Base-by-base conservation (phyloP, 2,888 invertebrate species). In the Ophion obscuratus region DNA sequence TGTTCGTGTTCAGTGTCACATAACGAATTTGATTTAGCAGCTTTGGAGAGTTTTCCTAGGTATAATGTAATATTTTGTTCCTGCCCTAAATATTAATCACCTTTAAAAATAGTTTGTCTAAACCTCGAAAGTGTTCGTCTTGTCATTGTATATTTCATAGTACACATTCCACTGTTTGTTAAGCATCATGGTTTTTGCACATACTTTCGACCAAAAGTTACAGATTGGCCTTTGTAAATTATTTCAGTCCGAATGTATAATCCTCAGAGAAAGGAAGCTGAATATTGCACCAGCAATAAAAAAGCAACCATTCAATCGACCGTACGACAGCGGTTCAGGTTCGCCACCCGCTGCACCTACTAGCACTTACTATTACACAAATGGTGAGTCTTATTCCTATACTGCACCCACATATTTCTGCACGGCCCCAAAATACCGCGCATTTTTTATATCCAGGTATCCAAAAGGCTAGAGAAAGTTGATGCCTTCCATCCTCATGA, bases 271-370 rank as follows among this genome's bases (percentile, higher is more conserved):
- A 93, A 95, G 97, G 89, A 97, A 97, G 93, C 94, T 98, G 85
- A 98, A 98, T 92, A 97, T 98, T 93, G 98, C 98, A 61, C 97
- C 97, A 88, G 98, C 98, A 89, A 97, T 98, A 87, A 97, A 97
- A 92, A 98, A 98, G 94, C 97, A 97, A 95, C 94, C 95, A 67
- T 95, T 95, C 88, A 95, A 94, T 91, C 94, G 95, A 88, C 94
- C 95, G 17, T 95, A 95, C 85, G 95, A 95, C 84, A 95, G 93
- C 85, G 92, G 95, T 64, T 94, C 95, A 84, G 95, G 95, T 88
- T 95, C 95, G 47, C 95, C 95, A 59, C 94, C 95, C 61, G 95
- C 95, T 74, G 93, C 95, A 89, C 94, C 95, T 88, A 95, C 94
- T 79, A 95, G 94, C 91, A 94, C 95, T 87, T 94, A 94, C 84